Percentiles rank a stretch among this genome's conserved stretches.
Evolutionary conservation across 1,140 invertebrate genomes (phyloP).

Genomic region (Brachionus paranguensis): DNA sequence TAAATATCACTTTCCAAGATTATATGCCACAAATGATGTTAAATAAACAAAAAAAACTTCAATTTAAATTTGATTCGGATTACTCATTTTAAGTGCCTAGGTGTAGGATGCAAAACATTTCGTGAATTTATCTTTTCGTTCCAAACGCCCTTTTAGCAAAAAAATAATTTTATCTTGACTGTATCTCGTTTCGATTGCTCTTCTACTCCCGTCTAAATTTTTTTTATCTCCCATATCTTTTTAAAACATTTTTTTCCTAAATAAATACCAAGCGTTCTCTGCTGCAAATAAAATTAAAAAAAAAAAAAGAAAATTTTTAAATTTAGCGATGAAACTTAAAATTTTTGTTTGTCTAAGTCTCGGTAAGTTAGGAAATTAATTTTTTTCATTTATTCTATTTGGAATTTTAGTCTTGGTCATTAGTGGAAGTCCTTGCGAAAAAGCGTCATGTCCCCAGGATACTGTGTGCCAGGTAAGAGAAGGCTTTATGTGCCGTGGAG

Average conservation of each 20-base stretch:
- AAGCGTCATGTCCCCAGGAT: background rate
- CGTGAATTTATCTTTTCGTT: background rate
- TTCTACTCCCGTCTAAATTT: background rate
- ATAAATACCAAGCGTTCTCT: conserved; percentile 12
- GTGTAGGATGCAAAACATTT: background rate
- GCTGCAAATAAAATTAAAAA: background rate
- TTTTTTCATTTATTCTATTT: background rate
- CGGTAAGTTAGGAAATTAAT: background rate
- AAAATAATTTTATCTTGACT: background rate
- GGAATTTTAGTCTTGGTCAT: background rate
- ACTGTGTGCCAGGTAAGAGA: background rate
- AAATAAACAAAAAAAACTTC: background rate
- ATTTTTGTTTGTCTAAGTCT: background rate
- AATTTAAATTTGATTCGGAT: background rate
- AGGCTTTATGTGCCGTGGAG: background rate
- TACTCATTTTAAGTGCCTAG: background rate
- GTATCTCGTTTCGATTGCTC: background rate
- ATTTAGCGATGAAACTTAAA: background rate
- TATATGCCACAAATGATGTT: background rate
- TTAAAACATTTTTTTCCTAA: background rate
- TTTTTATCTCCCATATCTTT: background rate
- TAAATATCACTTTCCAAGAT: background rate
- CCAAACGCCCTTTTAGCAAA: background rate
- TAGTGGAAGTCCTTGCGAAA: background rate
- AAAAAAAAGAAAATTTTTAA: background rate